Evolutionary conservation across 53 echinoderm and acorn worm genomes (phyloP).

Genomic region (Patiria pectinifera): DNA sequence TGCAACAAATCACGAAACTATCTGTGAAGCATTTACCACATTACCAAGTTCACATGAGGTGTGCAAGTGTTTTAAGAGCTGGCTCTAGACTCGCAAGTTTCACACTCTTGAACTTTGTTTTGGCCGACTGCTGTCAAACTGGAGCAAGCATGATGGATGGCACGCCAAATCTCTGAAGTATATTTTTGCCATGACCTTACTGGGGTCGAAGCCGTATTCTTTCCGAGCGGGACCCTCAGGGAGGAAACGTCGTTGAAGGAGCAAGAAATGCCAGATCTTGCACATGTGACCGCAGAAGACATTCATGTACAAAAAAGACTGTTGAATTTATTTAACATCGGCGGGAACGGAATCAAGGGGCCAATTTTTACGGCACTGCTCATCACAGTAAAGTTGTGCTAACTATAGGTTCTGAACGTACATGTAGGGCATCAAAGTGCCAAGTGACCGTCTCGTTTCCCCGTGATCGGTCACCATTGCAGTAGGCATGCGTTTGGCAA

Average conservation of each 20-base stretch:
- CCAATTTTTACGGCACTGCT: too few species aligned
- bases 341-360: too few species aligned
- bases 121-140: conserved; percentile 5
- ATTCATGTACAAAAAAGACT: background rate
- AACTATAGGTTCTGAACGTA: too few species aligned
- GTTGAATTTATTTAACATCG: too few species aligned
- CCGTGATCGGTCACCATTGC: too few species aligned
- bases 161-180: background rate
- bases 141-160: conserved; percentile 7
- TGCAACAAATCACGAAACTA: background rate
- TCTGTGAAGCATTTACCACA: background rate
- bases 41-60: background rate
- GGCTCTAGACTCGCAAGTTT: background rate
- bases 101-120: background rate
- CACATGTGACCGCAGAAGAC: background rate
- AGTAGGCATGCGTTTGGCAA: too few species aligned
- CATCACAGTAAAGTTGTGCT: too few species aligned
- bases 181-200: background rate
- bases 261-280: background rate
- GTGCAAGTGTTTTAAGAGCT: background rate
- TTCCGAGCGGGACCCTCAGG: background rate
- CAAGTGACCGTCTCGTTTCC: too few species aligned
- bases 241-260: background rate
- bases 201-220: background rate
- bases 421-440: too few species aligned